phyloP scores from a whole-genome alignment of 1,140 invertebrate genomes.

The Latrodectus geometricus region DNA sequence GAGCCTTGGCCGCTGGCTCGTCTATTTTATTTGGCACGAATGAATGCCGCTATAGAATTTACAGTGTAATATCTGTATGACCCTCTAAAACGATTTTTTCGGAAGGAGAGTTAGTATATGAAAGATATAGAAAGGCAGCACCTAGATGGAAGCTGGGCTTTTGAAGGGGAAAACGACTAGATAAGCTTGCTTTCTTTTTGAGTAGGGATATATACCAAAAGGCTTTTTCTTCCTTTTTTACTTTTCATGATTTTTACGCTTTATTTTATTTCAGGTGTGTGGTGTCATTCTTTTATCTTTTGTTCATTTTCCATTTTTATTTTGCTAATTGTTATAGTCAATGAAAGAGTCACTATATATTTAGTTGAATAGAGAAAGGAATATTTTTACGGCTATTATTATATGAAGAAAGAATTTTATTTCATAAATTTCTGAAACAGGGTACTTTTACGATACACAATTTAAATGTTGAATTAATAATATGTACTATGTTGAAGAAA shows the following conservation, averaged over 20 bases:
- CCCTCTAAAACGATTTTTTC: constrained; percentile 37
- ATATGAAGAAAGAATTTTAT: too few relatives aligned
- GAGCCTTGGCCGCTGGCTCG: constrained; percentile 7
- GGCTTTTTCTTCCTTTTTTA: constrained; percentile 17
- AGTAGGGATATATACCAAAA: constrained; percentile 16
- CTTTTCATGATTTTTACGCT: background rate
- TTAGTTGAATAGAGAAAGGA: too few relatives aligned
- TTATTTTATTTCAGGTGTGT: background rate
- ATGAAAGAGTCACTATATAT: background rate
- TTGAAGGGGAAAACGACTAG: constrained; percentile 33
- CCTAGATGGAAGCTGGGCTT: constrained; percentile 20
- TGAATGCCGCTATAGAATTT: constrained; percentile 61
- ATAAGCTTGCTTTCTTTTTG: constrained; percentile 43
- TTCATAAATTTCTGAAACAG: too few relatives aligned
- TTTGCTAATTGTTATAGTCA: background rate
- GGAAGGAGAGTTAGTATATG: background rate
- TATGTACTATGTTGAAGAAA: too few relatives aligned
- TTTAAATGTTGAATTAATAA: too few relatives aligned
- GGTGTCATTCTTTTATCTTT: background rate
- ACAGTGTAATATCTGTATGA: constrained; percentile 60
- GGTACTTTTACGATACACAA: too few relatives aligned
- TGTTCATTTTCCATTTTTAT: too few relatives aligned
- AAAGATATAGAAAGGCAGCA: constrained; percentile 7
- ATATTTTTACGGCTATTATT: too few relatives aligned
- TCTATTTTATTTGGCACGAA: constrained; percentile 57